Evolutionary conservation across 1,140 invertebrate species (phyloP).

Genomic region (Drosophila oshimai): DNA sequence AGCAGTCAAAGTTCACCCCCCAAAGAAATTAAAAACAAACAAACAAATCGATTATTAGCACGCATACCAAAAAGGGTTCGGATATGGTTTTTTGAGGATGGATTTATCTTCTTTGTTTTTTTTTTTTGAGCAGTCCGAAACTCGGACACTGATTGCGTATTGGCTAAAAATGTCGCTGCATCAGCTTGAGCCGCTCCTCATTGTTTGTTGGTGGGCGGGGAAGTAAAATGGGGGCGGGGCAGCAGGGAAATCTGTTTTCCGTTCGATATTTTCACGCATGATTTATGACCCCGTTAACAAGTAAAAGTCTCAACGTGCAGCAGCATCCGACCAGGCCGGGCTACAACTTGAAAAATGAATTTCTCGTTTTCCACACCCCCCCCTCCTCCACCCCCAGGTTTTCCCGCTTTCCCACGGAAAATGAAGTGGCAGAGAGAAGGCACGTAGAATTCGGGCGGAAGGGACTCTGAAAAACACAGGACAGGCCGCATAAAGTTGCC

Average conservation of each 20-base stretch:
- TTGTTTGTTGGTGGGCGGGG: constrained; percentile 33
- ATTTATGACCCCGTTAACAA: constrained; percentile 80
- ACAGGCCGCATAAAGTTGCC: constrained; percentile 55
- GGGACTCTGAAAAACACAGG: neutral
- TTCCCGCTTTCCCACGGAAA: neutral
- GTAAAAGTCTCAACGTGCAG: constrained; percentile 74
- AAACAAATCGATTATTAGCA: constrained; percentile 78
- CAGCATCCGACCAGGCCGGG: constrained; percentile 38
- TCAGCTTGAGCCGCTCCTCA: constrained; percentile 40
- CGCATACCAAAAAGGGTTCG: constrained; percentile 22
- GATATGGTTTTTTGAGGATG: neutral
- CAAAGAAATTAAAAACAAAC: constrained; percentile 75
- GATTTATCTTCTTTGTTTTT: neutral
- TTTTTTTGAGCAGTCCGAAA: constrained; percentile 1
- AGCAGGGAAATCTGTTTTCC: constrained; percentile 75
- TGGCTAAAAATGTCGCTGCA: constrained; percentile 33
- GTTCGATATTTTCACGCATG: constrained; percentile 80
- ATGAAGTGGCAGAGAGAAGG: constrained; percentile 64
- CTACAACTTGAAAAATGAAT: constrained; percentile 77
- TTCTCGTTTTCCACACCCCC: constrained; percentile 61
- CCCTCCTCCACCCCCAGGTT: neutral
- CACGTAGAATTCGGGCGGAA: constrained; percentile 52
- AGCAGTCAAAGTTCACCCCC: constrained; percentile 40
- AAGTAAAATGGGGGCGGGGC: neutral
- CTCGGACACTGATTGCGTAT: constrained; percentile 20